Conservation (phyloP, 1,140 invertebrate species). For the Archegozetes longisetosus region DNA sequence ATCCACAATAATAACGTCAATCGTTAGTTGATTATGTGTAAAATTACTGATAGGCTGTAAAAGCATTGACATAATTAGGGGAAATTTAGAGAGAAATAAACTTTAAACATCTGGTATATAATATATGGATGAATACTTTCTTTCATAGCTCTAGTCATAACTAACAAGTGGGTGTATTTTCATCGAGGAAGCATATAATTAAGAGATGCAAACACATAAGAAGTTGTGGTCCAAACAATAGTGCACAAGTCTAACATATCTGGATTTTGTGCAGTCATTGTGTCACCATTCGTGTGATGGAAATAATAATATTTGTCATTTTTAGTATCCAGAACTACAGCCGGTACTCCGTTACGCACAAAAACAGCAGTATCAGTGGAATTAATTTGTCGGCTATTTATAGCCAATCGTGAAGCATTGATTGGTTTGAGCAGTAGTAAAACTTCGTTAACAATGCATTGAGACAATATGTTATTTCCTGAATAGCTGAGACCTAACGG, state of each 20-base stretch:
- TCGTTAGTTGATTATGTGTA: too few relatives aligned
- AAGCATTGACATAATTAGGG: too few relatives aligned
- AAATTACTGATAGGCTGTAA: too few relatives aligned
- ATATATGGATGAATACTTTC: too few relatives aligned
- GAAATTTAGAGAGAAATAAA: too few relatives aligned
- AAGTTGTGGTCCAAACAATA: conserved; percentile 53
- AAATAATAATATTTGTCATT: conserved; percentile 63
- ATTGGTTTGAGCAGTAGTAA: conserved; percentile 27
- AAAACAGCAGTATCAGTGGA: conserved; percentile 49
- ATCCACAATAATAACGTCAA: too few relatives aligned
- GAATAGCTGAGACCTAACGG: conserved; percentile 45
- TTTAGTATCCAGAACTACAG: conserved; percentile 44
- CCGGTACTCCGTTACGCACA: conserved; percentile 44
- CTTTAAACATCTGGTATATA: too few relatives aligned
- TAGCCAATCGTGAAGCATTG: conserved; percentile 35
- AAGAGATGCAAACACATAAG: conserved; percentile 55
- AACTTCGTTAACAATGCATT: conserved; percentile 16
- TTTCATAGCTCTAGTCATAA: too few relatives aligned
- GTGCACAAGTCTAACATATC: conserved; percentile 45
- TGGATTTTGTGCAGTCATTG: conserved; percentile 51
- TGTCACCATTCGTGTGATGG: conserved; percentile 61
- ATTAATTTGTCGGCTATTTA: conserved; percentile 23
- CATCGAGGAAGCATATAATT: conserved; percentile 42
- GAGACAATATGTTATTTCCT: conserved; percentile 29
- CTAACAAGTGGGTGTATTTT: too few relatives aligned